Base-by-base conservation (phyloP, 1,140 invertebrate species). In the Hydropsyche tenuis region DNA sequence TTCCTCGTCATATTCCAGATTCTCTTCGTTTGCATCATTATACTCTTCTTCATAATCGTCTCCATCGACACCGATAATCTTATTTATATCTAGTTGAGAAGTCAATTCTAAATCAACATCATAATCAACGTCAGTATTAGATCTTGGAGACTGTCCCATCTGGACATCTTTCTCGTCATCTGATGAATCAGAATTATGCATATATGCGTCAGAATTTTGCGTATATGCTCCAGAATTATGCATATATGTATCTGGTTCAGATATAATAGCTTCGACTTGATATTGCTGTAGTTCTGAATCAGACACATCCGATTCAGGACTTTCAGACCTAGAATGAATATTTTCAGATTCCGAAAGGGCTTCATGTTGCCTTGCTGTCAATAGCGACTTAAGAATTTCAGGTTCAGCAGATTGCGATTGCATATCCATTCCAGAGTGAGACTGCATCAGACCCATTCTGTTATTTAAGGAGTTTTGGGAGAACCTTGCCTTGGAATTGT, bases 231-330 rank as follows among this genome's bases (percentile, higher is more conserved):
- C 70, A 23, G 48, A 56, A 46, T 81, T 79, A 64, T 81, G 23
- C 18, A 71, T 79, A 78, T 79, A 83, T 11, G 73, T 79, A 73
- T 84, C 82, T 0, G 84, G 83, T 72, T 85, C 85, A 0, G 83
- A 81, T 37, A 86, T 72, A 65, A 86, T 85, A 56, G 84, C 77
- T 78, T 86, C 85, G 23, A 86, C 85, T 80, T 85, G 84, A 68
- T 85, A 85, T 14, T 82, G 82, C 4, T 83, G 81, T 46, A 85
- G 82, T 79, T 86, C 85, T 3, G 85, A 83, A 14, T 70, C 68
- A 7, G 85, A 86, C 78, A 85, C 84, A 46, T 85, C 79, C 27
- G 83, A 84, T 74, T 85, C 85, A 0, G 85, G 83, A 75, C 84
- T 86, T 77, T 83, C 85, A 7, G 84, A 84, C 1, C 80, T 80